Base-by-base conservation (phyloP, 2,113 vertebrate species). In the Pelusios castaneus region DNA sequence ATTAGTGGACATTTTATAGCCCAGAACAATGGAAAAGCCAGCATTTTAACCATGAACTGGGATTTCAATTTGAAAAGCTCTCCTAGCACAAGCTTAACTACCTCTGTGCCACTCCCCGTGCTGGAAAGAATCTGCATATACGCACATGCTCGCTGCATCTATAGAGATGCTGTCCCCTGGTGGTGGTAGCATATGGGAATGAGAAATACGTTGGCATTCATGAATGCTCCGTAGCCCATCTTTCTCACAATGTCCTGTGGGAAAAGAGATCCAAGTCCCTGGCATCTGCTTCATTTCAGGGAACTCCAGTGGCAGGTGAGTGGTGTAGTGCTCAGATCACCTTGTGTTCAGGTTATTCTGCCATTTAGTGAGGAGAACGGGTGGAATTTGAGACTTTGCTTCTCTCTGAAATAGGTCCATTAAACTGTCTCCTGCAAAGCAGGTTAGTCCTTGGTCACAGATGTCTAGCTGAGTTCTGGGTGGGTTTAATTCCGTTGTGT, bases 171-270 rank as follows among this genome's bases (percentile, higher is more conserved):
- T 43, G 78, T 85, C 3, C 75, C 73, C 60, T 58, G 55, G 3
- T 1, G 2, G 2, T 5, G 29, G 3, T 0, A 5, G 63, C 19
- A 8, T 19, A 1, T 19, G 56, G 73, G 45, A 10, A 76, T 80
- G 80, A 41, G 84, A 24, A 14, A 34, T 6, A 4, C 2, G 9
- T 5, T 73, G 38, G 21, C 6, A 2, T 0, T 12, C 6, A 7
- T 27, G 14, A 27, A 17, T 25, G 1, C 73, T 56, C 75, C 56
- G 49, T 75, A 17, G 6, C 5, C 10, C 3, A 10, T 7, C 63
- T 41, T 84, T 10, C 1, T 3, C 10, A 79, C 5, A 6, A 43
- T 31, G 17, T 2, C 34, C 52, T 8, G 76, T 17, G n/a, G 41
- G 79, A 6, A 80, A 17, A 73, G 79, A 43, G 78, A 70, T 9